phyloP scores from a whole-genome alignment of 2,888 invertebrate genomes.

The Caenorhabditis panamensis region DNA sequence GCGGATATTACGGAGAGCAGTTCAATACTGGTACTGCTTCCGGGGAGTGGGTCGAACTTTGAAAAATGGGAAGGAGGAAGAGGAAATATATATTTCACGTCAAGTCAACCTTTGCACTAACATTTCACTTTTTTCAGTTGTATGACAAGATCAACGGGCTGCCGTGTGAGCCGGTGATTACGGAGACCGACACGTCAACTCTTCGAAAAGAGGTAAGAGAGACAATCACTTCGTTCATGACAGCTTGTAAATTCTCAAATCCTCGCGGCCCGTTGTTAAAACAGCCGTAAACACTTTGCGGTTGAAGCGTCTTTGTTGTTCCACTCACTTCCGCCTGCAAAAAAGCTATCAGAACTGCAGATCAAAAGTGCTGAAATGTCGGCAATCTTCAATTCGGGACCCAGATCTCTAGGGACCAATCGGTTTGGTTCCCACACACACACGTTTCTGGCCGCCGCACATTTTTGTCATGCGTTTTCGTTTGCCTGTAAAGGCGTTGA shows the following conservation, averaged over 20 bases:
- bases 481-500: conserved; percentile 6
- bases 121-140: conserved; percentile 76
- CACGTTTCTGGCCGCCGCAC: conserved; percentile 14
- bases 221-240: conserved; percentile 28
- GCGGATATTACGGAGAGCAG: conserved; percentile 62
- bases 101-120: conserved; percentile 28
- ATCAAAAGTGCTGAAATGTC: conserved; percentile 59
- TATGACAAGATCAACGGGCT: conserved; percentile 80
- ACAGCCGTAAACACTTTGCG: conserved; percentile 38
- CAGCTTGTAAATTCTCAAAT: conserved; percentile 35
- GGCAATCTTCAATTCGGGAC: conserved; percentile 2
- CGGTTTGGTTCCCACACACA: conserved; percentile 29
- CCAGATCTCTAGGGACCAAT: conserved; percentile 39
- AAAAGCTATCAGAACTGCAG: conserved; percentile 24
- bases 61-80: background rate
- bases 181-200: conserved; percentile 74
- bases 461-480: conserved; percentile 18
- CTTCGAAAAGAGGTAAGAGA: conserved; percentile 74
- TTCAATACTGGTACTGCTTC: conserved; percentile 51
- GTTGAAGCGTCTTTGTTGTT: background rate
- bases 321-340: background rate
- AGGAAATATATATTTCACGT: background rate
- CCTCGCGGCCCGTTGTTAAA: background rate
- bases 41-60: background rate
- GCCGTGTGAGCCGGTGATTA: conserved; percentile 70